These are phyloP conservation scores for Cylindroiulus punctatus DNA, from an alignment of 2,888 invertebrate species.

Conservation along the genomic window DNA sequence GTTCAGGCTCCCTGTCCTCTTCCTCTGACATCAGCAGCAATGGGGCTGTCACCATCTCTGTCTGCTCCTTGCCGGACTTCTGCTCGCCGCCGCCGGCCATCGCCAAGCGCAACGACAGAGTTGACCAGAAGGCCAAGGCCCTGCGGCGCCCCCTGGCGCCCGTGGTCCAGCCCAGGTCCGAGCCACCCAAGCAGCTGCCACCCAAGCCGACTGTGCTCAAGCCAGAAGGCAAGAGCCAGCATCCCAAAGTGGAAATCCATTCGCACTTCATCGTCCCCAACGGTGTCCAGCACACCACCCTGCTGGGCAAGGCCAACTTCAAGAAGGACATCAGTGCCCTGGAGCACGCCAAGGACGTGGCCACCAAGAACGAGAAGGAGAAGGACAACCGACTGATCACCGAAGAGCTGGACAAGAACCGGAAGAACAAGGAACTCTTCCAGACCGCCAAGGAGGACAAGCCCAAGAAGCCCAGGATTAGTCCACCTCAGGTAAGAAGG, in stretches of 20 bases:
- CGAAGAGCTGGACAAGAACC: slow-evolving; percentile 42
- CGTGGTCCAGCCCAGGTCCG: neutral
- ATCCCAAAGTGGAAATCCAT: neutral
- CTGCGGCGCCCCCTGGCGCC: neutral
- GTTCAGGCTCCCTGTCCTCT: neutral
- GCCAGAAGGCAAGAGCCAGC: neutral
- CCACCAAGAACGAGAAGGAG: slow-evolving; percentile 46
- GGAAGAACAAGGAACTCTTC: slow-evolving; percentile 5
- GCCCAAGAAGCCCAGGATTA: no score
- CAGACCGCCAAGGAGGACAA: slow-evolving; percentile 5
- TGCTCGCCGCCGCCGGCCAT: neutral
- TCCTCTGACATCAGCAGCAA: slow-evolving; percentile 9
- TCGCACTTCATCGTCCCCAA: slow-evolving; percentile 6
- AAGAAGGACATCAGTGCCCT: neutral
- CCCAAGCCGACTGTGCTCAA: neutral
- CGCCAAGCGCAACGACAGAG: neutral
- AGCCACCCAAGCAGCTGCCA: neutral
- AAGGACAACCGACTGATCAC: slow-evolving; percentile 44
- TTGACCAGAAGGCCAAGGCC: neutral
- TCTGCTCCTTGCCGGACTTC: neutral
- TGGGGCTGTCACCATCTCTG: neutral
- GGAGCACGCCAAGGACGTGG: slow-evolving; percentile 19
- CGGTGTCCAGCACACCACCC: slow-evolving; percentile 2
- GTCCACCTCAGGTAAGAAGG: no score
- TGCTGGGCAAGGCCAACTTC: neutral